Conservation (phyloP, 23 tunicate species). For the Halocynthia aurantium region DNA sequence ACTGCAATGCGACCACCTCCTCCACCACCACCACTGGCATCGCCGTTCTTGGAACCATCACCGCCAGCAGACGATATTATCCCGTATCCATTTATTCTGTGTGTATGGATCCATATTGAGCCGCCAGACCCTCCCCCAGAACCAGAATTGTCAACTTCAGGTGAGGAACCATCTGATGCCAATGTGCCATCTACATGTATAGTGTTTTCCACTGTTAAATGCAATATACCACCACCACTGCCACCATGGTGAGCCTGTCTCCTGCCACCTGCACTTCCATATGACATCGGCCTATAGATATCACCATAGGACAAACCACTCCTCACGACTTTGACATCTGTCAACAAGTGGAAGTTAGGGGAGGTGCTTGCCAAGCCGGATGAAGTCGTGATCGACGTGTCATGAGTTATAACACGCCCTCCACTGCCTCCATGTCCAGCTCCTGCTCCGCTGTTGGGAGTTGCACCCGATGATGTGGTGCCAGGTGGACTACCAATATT, state of each 20-base stretch:
- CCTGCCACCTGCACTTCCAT: constrained; percentile 24
- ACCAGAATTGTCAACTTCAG: not conserved
- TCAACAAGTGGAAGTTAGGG: constrained; percentile 18
- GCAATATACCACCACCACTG: constrained; percentile 21
- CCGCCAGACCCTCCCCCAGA: constrained; percentile 28
- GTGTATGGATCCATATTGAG: constrained; percentile 20
- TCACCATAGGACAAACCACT: constrained; percentile 28
- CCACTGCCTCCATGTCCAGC: constrained; percentile 34
- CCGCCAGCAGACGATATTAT: constrained; percentile 14
- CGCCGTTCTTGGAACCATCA: not conserved
- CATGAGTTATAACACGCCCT: constrained; percentile 16
- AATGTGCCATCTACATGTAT: constrained; percentile 18
- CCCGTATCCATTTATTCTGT: constrained; percentile 7
- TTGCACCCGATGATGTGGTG: not conserved
- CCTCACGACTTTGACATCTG: constrained; percentile 2
- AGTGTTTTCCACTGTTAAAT: constrained; percentile 12
- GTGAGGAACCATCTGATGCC: constrained; percentile 13
- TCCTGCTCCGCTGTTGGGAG: constrained; percentile 13
- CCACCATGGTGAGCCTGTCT: constrained; percentile 10
- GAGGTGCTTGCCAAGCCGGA: constrained; percentile 2
- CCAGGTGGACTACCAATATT: constrained; percentile 18
- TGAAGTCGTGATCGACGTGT: not conserved
- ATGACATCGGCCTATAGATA: constrained; percentile 17
- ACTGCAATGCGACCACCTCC: constrained; percentile 21
- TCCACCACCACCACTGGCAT: constrained; percentile 18